Percentiles rank a stretch among this genome's conserved stretches.
Evolutionary conservation across 2,888 invertebrate species (phyloP).

Genomic region (Synanthedon vespiformis): DNA sequence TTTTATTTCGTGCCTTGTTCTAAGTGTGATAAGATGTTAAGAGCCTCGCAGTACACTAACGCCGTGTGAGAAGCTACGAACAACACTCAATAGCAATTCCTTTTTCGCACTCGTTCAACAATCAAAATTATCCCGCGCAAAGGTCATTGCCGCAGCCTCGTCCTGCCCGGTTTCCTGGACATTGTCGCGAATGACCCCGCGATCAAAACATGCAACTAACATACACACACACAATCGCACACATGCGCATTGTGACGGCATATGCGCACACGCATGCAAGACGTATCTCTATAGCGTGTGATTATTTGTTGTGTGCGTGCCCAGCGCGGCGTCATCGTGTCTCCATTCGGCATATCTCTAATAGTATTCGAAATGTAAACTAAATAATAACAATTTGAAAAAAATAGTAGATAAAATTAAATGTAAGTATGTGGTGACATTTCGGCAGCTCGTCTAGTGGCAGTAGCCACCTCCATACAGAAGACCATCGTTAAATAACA

Average conservation of each 20-base stretch:
- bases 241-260: neutral
- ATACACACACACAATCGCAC: constrained; percentile 4
- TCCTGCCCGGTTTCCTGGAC: constrained; percentile 18
- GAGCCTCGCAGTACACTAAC: too few relatives aligned
- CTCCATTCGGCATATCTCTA: constrained; percentile 5
- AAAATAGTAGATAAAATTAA: too few relatives aligned
- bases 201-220: constrained; percentile 12
- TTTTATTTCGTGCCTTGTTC: too few relatives aligned
- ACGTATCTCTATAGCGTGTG: constrained; percentile 5
- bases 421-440: too few relatives aligned
- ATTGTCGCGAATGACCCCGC: constrained; percentile 23
- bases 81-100: neutral
- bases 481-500: too few relatives aligned
- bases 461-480: too few relatives aligned
- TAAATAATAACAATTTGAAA: too few relatives aligned
- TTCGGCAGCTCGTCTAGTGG: too few relatives aligned
- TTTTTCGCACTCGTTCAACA: neutral
- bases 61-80: too few relatives aligned
- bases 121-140: neutral
- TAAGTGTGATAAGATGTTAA: too few relatives aligned
- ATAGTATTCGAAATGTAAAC: too few relatives aligned
- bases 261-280: constrained; percentile 6
- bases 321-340: constrained; percentile 8
- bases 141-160: constrained; percentile 7
- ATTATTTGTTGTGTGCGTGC: neutral